Percentiles rank a stretch among this genome's conserved stretches.
Evolutionary conservation across 2,888 invertebrate species (phyloP).

Genomic region (Hirtodrosophila confusa): DNA sequence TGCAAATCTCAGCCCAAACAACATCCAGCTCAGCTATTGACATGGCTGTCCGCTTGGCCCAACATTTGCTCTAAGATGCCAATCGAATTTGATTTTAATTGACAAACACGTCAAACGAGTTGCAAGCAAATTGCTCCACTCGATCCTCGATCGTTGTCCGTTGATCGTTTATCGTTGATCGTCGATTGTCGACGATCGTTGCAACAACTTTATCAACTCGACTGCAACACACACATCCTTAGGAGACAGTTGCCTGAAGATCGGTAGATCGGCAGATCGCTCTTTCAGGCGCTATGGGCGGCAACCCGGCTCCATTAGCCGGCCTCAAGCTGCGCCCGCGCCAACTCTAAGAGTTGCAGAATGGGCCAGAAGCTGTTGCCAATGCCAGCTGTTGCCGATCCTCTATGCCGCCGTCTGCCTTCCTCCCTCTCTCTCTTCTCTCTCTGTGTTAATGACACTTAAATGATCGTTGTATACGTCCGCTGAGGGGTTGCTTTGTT

Average conservation of each 20-base stretch:
- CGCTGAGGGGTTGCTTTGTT: conserved; percentile 55
- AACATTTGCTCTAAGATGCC: conserved; percentile 56
- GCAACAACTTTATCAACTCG: conserved; percentile 68
- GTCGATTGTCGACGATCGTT: conserved; percentile 41
- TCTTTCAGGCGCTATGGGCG: conserved; percentile 59
- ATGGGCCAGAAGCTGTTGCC: conserved; percentile 50
- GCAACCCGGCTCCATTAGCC: conserved; percentile 66
- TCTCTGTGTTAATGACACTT: conserved; percentile 68
- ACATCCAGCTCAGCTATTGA: conserved; percentile 1
- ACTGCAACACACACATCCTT: conserved; percentile 29
- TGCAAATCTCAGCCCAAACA: conserved; percentile 29
- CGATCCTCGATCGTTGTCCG: conserved; percentile 31
- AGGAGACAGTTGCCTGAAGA: conserved; percentile 17
- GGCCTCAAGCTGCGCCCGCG: conserved; percentile 57
- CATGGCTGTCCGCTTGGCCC: not conserved
- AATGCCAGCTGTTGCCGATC: conserved; percentile 35
- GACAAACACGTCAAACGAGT: conserved; percentile 79
- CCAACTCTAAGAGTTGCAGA: conserved; percentile 16
- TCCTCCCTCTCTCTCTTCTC: conserved; percentile 5
- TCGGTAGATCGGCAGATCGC: not conserved
- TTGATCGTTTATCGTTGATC: not conserved
- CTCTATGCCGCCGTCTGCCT: conserved; percentile 2
- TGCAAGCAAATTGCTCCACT: conserved; percentile 69
- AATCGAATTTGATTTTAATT: conserved; percentile 79
- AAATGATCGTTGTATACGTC: conserved; percentile 63